phyloP scores from a whole-genome alignment of 2,113 vertebrate genomes.

The Albula goreensis region DNA sequence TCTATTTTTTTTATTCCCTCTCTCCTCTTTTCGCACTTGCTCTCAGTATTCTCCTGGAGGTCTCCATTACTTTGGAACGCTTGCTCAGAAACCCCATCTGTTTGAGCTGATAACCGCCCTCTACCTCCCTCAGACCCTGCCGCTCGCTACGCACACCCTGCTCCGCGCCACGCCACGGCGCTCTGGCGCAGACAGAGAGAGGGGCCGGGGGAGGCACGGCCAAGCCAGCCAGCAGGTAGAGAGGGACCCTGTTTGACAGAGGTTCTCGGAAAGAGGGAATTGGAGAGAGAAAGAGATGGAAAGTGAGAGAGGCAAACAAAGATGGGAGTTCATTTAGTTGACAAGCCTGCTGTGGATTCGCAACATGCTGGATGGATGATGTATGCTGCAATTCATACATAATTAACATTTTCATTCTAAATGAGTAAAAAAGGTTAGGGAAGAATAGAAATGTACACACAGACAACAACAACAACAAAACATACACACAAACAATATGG shows the following conservation, averaged over 20 bases:
- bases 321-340: neutral
- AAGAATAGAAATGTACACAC: neutral
- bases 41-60: neutral
- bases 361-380: neutral
- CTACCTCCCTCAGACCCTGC: neutral
- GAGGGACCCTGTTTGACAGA: neutral
- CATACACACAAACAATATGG: neutral
- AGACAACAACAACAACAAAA: slow-evolving; percentile 9
- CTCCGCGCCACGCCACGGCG: too few species aligned
- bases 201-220: neutral
- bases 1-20: neutral
- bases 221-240: neutral
- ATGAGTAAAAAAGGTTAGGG: neutral
- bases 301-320: neutral
- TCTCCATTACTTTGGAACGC: neutral
- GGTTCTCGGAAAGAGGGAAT: neutral
- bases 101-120: slow-evolving; percentile 3
- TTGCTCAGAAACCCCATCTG: neutral
- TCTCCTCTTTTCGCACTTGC: neutral
- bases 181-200: neutral
- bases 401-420: slow-evolving; percentile 14
- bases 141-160: neutral
- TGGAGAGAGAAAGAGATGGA: neutral
- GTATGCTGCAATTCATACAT: neutral
- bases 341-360: neutral